Base-by-base conservation (phyloP, 2,888 invertebrate genomes). In the Acrocyrtus sp. region DNA sequence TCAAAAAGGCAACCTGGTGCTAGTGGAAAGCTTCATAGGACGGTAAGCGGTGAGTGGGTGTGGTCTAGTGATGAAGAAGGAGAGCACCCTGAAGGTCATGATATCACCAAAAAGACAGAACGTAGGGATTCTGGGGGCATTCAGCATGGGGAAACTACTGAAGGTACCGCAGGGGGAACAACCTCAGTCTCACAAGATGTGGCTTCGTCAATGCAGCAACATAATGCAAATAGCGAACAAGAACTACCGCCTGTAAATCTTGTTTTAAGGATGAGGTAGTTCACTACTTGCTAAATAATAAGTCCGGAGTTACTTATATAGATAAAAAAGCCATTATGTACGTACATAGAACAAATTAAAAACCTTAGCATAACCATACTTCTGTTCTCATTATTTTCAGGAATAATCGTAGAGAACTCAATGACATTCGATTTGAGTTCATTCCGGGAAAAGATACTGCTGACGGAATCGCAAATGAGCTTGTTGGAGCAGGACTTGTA, bases 351-450 rank as follows among this genome's bases (percentile, higher is more conserved):
- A 15, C n/a, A 17, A 8, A 19, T 15, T 21, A 4, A 21, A 19
- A 4, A 45, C 17, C 15, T 12, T 39, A 4, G 17, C 4, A 45
- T 45, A 19, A 12, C 12, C 10, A 39, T 12, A n/a, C n/a, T n/a
- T n/a, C n/a, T n/a, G n/a, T n/a, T n/a, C n/a, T n/a, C n/a, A n/a
- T 56, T 41, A 19, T 26, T 24, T 48, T 17, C 34, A 77, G 77
- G 82, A 98, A 98, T 86, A 88, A 91, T 48, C 91, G 91, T 77
- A 89, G 92, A 66, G 98, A 98, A 85, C 86, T 99, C 78, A 98
- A 98, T 85, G 98, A 99, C 84, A 99, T 99, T 82, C 90, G 96
- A 81, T 99, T 99, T 85, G 98, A 99, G 85, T 99, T 94, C 84
- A 92, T 94, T 19, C 90, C 91, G 27, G 95, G 95, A 21, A 92